These are phyloP conservation scores for Terrapene triunguis DNA, from an alignment of 2,113 vertebrate species.

Conservation along the genomic window DNA sequence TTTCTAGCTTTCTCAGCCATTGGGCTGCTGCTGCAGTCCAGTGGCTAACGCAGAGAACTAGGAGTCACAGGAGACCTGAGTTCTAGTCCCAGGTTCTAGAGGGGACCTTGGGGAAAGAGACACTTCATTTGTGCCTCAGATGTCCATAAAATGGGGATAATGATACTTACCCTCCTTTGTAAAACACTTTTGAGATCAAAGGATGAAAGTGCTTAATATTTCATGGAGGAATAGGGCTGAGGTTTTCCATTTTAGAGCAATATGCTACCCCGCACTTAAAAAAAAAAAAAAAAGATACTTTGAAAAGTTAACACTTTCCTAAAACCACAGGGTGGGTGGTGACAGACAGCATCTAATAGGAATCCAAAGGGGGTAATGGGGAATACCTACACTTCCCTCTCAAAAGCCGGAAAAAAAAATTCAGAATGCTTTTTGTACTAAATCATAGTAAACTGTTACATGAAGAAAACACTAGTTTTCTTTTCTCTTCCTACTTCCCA, in stretches of 20 bases:
- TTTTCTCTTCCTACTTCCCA: constrained; percentile 21
- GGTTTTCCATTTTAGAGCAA: not conserved
- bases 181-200: not conserved
- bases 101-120: not conserved
- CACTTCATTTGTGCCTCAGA: not conserved
- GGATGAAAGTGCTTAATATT: constrained; percentile 34
- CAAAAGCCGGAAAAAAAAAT: not conserved
- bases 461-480: constrained; percentile 52
- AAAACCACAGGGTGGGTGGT: not conserved
- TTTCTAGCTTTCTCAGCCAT: fast-evolving
- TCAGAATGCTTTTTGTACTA: constrained; percentile 57
- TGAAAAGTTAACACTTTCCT: not conserved
- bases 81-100: not conserved
- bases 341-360: not conserved
- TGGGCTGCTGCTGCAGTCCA: not conserved
- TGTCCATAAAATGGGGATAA: constrained; percentile 18
- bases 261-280: not conserved
- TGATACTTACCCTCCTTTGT: constrained; percentile 4
- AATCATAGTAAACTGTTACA: constrained; percentile 62
- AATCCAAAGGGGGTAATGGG: not conserved
- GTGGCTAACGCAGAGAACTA: no score
- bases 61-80: not conserved
- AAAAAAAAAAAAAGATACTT: not conserved
- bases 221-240: not conserved
- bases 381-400: constrained; percentile 42